Conservation (phyloP, 23 tunicate species). For the Oikopleura dioica region DNA sequence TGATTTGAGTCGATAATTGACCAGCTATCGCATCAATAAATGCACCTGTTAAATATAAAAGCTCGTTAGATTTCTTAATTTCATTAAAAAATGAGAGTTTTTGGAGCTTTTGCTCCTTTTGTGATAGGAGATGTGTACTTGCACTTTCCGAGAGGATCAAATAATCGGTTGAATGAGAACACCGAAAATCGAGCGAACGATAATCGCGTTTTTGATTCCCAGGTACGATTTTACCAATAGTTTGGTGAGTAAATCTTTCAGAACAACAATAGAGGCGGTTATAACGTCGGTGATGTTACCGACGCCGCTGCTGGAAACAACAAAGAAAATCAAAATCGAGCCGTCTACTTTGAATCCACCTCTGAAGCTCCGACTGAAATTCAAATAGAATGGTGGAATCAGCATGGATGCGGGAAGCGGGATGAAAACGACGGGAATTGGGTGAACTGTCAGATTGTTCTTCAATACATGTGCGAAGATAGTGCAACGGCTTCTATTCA, state of each 20-base stretch:
- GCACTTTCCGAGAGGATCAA: constrained; percentile 54
- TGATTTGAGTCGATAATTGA: no score
- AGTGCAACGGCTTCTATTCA: constrained; percentile 21
- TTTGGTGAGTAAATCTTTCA: constrained; percentile 13
- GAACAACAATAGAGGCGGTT: constrained; percentile 84
- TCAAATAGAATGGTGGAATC: no score
- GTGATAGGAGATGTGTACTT: constrained; percentile 46
- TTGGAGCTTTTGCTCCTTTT: no score
- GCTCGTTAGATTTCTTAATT: no score
- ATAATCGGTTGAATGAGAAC: constrained; percentile 64
- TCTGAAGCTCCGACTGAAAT: no score
- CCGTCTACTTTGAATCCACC: constrained; percentile 18
- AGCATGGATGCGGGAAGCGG: constrained; percentile 87
- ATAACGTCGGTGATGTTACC: constrained; percentile 52
- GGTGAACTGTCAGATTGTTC: constrained; percentile 53
- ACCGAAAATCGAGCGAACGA: constrained; percentile 34
- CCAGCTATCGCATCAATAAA: no score
- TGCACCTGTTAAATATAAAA: no score
- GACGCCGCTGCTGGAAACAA: constrained; percentile 10
- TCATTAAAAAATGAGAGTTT: no score
- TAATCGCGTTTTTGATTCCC: constrained; percentile 63
- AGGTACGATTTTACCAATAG: constrained; percentile 21
- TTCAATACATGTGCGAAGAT: constrained; percentile 64
- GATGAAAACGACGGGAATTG: constrained; percentile 41
- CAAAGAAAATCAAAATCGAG: constrained; percentile 35